Evolutionary conservation across 2,888 invertebrate species (phyloP).

Genomic region (Mechanitis mazaeus): DNA sequence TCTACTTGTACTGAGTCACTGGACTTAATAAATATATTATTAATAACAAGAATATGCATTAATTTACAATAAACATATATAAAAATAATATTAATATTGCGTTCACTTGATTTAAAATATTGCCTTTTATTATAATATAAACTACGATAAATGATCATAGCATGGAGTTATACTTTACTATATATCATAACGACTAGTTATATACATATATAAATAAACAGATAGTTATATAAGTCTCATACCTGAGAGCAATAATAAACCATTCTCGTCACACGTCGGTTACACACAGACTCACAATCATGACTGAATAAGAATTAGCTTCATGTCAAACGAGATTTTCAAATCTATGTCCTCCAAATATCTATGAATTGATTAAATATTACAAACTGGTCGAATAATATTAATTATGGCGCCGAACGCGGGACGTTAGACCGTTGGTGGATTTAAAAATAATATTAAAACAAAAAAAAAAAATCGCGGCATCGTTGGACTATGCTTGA

Average conservation of each 20-base stretch:
- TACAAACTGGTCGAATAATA: conserved; percentile 42
- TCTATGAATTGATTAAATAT: conserved; percentile 45
- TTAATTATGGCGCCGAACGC: conserved; percentile 38
- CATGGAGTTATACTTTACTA: too few relatives aligned
- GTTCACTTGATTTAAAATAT: too few relatives aligned
- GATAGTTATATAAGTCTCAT: background rate
- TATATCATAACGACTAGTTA: too few relatives aligned
- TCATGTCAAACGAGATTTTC: conserved; percentile 32
- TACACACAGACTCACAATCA: conserved; percentile 56
- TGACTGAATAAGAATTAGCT: conserved; percentile 46
- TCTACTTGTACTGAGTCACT: too few relatives aligned
- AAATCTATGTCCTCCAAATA: conserved; percentile 45
- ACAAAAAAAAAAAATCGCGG: conserved; percentile 48
- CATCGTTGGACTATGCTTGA: conserved; percentile 27
- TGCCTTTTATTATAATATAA: too few relatives aligned
- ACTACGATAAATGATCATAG: too few relatives aligned
- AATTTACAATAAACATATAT: too few relatives aligned
- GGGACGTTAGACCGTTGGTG: conserved; percentile 60
- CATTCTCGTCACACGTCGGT: conserved; percentile 48
- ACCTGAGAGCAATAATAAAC: conserved; percentile 29
- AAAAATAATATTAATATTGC: too few relatives aligned
- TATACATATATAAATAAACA: too few relatives aligned
- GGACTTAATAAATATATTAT: too few relatives aligned
- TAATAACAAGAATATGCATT: too few relatives aligned
- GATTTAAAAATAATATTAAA: conserved; percentile 61